Evolutionary conservation across 35 echinoderm and acorn worm species (phyloP), one percentile per base, ranked within the genome.

Genomic region (Chiridota heheva): DNA sequence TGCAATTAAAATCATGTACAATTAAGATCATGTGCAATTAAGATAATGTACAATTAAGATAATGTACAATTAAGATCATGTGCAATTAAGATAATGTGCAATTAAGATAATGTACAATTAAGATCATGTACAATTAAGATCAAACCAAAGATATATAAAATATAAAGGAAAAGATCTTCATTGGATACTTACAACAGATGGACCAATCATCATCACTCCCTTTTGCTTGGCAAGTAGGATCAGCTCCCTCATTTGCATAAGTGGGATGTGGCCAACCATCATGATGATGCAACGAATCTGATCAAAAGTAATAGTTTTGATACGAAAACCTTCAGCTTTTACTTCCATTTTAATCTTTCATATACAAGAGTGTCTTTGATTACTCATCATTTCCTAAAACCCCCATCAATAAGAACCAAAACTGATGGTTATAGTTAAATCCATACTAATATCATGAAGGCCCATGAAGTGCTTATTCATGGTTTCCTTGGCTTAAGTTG

Each of bases 191-290:
- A 89, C 87, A 53, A 68, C 60, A 22, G 60, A 72, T 1, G 87
- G 87, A 47, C 87, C 87, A 13, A 89, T 74, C 31, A 89, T 63
- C 36, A 89, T 70, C 30, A 83, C 79, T 20, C 36, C 38, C 20
- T 76, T 82, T 40, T 83, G 45, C 17, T 42, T 71, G 51, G 87
- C 87, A n/a, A 89, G 38, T 22, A 58, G 66, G 68, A 89, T 82
- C 7, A 89, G 65, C 26, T 82, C 78, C 45, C 87, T 28, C 37
- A 68, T 83, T 48, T 89, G 87, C 24, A 36, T 24, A 15, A 83
- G 45, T 31, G 46, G 81, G 38, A 89, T 83, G 16, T 89, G 77
- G 43, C 78, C 87, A 37, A 73, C 87, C 56, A 83, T 89, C 42
- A 89, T 69, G 63, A 89, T 38, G 45, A 87, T 46, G 36, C 72